Evolutionary conservation across 2,797 vertebrate species (phyloP).

Genomic region (Platalea minor): DNA sequence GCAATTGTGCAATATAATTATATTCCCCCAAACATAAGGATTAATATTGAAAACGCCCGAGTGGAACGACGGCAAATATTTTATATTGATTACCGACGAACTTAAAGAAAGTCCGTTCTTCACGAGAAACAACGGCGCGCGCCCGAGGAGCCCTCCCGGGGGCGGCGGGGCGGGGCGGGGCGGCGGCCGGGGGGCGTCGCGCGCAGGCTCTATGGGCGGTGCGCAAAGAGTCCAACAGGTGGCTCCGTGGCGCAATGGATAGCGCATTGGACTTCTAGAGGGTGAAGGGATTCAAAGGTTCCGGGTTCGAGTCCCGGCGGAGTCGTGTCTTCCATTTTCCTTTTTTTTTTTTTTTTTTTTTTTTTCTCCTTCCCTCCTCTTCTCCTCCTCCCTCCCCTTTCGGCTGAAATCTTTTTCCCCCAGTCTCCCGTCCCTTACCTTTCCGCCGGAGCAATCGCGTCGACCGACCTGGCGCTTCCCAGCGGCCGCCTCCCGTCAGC

Average conservation of each 20-base stretch:
- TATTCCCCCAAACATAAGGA: neutral
- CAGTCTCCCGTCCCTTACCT: neutral
- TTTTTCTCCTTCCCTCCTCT: neutral
- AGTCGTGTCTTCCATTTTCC: constrained; percentile 54
- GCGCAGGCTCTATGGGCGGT: constrained; percentile 15
- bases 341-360: too few relatives aligned
- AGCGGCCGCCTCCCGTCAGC: neutral
- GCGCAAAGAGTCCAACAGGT: neutral
- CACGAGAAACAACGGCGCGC: too few relatives aligned
- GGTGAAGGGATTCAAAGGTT: constrained; percentile 86
- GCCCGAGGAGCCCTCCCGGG: neutral
- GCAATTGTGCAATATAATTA: neutral
- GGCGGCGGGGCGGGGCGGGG: neutral
- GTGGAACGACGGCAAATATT: neutral
- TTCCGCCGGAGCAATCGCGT: neutral
- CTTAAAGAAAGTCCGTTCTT: neutral
- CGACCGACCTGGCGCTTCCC: neutral
- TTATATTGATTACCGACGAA: too few relatives aligned
- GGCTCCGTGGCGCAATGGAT: constrained; percentile 93
- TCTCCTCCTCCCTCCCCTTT: neutral
- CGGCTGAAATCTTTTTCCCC: neutral
- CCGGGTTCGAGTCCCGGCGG: constrained; percentile 89
- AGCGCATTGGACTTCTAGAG: constrained; percentile 97
- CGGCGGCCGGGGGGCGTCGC: neutral
- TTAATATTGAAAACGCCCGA: neutral